Evolutionary conservation across 2,888 invertebrate genomes (phyloP).

Genomic region (Agonopterix alstromeriana): DNA sequence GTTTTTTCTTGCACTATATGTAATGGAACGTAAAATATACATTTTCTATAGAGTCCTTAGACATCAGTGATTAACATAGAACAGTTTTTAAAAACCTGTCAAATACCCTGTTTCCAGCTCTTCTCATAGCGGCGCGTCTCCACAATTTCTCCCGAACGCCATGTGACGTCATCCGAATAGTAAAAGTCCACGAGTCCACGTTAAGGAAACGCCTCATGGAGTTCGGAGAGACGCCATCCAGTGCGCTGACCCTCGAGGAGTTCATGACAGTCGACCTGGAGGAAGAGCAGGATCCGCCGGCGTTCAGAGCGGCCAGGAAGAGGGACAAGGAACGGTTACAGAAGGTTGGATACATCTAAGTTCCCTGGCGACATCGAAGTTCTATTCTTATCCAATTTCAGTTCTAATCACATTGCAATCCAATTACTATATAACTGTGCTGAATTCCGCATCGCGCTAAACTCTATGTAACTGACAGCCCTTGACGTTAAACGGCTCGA

Average conservation of each 20-base stretch:
- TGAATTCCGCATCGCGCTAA: too few species aligned
- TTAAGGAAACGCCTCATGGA: constrained; percentile 93
- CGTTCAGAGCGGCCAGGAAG: constrained; percentile 92
- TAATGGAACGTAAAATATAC: too few species aligned
- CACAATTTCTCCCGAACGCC: constrained; percentile 94
- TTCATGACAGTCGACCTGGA: constrained; percentile 98
- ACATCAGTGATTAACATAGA: too few species aligned
- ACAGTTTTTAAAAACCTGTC: too few species aligned
- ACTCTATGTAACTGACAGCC: too few species aligned
- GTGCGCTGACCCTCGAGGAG: constrained; percentile 95
- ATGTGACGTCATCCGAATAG: constrained; percentile 93
- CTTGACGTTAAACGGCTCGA: too few species aligned
- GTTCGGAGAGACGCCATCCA: constrained; percentile 98
- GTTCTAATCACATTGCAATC: too few species aligned
- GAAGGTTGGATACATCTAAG: constrained; percentile 79
- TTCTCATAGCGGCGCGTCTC: constrained; percentile 94
- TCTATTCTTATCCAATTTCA: too few species aligned
- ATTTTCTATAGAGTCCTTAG: too few species aligned
- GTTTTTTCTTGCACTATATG: too few species aligned
- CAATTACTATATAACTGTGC: too few species aligned
- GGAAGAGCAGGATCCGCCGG: constrained; percentile 97
- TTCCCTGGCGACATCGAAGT: too few species aligned
- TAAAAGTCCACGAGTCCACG: constrained; percentile 96
- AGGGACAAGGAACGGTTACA: constrained; percentile 91
- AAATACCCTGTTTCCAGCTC: constrained; percentile 85